Percentiles rank a stretch among this genome's conserved stretches.
These are phyloP conservation scores for Pseudococcus longispinus DNA, from an alignment of 2,888 invertebrate species.

Conservation along the genomic window DNA sequence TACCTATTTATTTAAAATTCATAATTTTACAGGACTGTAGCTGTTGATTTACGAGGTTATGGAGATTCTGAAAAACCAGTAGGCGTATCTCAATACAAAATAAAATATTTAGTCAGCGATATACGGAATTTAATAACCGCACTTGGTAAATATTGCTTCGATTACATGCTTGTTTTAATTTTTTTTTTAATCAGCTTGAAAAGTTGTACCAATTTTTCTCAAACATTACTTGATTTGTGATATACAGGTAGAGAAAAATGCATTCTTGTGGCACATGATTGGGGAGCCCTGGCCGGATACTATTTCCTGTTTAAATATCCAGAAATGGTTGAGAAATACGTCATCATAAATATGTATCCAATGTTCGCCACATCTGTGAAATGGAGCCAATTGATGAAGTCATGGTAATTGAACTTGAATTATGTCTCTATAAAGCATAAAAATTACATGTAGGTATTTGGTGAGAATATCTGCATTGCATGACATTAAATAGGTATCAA, in stretches of 20 bases:
- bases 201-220: no score
- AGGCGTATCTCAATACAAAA: conserved; percentile 62
- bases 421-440: background rate
- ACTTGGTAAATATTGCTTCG: conserved; percentile 61
- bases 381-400: conserved; percentile 64
- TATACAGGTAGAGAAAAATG: conserved; percentile 66
- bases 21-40: conserved; percentile 68
- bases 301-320: conserved; percentile 67
- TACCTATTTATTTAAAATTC: background rate
- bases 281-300: conserved; percentile 72
- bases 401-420: conserved; percentile 63
- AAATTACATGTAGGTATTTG: no score
- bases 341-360: conserved; percentile 67
- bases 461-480: no score
- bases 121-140: conserved; percentile 68
- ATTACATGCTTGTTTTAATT: background rate
- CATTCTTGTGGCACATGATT: conserved; percentile 72
- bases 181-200: background rate
- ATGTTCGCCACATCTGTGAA: conserved; percentile 64
- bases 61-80: conserved; percentile 73
- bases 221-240: background rate
- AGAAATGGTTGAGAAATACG: conserved; percentile 66
- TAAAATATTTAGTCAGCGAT: conserved; percentile 67
- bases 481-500: no score
- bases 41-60: conserved; percentile 70